Base-by-base conservation (phyloP, 2,113 vertebrate genomes). In the Aleadryas rufinucha region DNA sequence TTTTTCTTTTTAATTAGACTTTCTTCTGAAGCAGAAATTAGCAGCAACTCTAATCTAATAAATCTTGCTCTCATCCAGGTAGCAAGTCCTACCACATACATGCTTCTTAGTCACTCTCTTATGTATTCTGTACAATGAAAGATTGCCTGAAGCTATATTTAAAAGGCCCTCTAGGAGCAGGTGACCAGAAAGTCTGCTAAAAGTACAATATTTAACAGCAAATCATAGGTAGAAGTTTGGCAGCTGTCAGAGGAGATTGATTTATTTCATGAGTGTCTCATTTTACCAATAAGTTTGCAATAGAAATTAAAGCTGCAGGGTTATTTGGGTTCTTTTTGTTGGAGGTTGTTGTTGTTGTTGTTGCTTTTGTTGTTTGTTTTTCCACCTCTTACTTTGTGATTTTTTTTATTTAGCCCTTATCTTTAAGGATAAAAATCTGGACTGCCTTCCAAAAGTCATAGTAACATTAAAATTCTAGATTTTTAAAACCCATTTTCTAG, bases 301-400 rank as follows among this genome's bases (percentile, higher is more conserved):
- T 3, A 71, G 10, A 88, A 75, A 54, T 63, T 54, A 39, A 77
- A 17, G 13, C 4, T 53, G 5, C 10, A 61, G 30, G 35, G 39
- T 47, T 7, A 6, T 35, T 13, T 0, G 6, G 35, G 18, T 37
- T 10, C 3, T 7, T 89, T 45, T 9, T 23, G 11, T 22, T 10
- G 6, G 12, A 60, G 10, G 6, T 4, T 42, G 42, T 70, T 5
- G 63, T 70, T n/a, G 7, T 17, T 11, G 5, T 22, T 52, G 22
- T 22, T 39, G 39, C 11, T 39, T 37, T 7, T 21, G 6, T 19
- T 60, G 2, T 27, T 42, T 22, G 2, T 19, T 8, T 18, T 4
- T 3, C 7, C 5, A 2, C 1, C 6, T 10, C 16, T 27, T 23
- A 16, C 5, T 9, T 31, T 22, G 37, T 54, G 7, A 3, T 6